Evolutionary conservation across 2,888 invertebrate genomes (phyloP).

Genomic region (Hypsopygia costalis): DNA sequence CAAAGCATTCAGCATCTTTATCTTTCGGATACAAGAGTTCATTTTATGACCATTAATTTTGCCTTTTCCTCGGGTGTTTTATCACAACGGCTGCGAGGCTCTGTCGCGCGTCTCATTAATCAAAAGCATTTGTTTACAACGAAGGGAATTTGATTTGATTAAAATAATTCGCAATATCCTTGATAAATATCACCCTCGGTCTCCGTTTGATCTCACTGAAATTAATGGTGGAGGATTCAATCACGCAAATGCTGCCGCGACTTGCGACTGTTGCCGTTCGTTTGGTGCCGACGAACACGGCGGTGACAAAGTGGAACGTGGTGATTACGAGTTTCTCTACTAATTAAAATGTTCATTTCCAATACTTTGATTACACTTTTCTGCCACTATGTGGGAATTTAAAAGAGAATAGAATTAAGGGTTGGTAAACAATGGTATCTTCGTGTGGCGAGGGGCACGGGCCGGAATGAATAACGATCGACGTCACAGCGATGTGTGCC

Average conservation of each 20-base stretch:
- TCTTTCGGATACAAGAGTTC: constrained; percentile 78
- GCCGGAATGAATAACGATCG: constrained; percentile 73
- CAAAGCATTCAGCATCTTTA: constrained; percentile 77
- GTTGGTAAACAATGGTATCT: constrained; percentile 61
- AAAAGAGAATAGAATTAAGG: constrained; percentile 36
- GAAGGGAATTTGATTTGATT: constrained; percentile 81
- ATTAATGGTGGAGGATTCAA: constrained; percentile 80
- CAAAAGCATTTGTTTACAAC: constrained; percentile 81
- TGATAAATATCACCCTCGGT: constrained; percentile 80
- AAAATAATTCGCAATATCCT: constrained; percentile 81
- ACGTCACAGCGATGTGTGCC: constrained; percentile 77
- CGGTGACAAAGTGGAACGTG: neutral
- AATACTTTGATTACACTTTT: neutral
- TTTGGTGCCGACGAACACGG: constrained; percentile 15
- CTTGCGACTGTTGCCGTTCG: constrained; percentile 42
- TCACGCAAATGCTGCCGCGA: constrained; percentile 66
- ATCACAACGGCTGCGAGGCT: constrained; percentile 75
- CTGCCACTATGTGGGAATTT: constrained; percentile 13
- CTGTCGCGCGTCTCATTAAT: constrained; percentile 80
- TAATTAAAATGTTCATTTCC: neutral
- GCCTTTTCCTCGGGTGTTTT: constrained; percentile 77
- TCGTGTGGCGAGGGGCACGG: constrained; percentile 51
- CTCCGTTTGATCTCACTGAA: constrained; percentile 78
- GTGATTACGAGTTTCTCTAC: neutral
- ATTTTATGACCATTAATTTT: constrained; percentile 81